phyloP scores from a whole-genome alignment of 2,797 vertebrate genomes.

The Sebastes matsubarae region DNA sequence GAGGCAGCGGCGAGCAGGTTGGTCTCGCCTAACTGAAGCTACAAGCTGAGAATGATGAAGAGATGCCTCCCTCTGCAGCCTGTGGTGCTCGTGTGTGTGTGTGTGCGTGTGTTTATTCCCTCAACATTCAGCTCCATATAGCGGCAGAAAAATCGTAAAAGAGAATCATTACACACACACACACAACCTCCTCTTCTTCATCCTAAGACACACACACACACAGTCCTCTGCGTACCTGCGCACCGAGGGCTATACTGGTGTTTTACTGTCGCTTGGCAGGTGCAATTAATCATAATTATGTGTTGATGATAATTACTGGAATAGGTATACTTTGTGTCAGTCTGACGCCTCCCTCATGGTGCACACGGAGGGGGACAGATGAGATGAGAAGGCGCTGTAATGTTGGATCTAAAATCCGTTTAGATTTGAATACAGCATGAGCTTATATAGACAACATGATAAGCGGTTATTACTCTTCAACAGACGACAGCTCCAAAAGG shows the following conservation, averaged over 20 bases:
- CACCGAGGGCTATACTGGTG: neutral
- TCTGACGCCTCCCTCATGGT: constrained; percentile 6
- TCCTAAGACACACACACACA: neutral
- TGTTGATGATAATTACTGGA: constrained; percentile 38
- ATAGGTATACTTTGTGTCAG: constrained; percentile 28
- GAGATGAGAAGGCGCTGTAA: neutral
- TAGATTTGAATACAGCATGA: neutral
- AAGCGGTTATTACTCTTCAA: neutral
- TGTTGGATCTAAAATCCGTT: neutral
- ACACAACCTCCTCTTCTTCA: neutral
- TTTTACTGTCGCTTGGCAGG: constrained; percentile 18
- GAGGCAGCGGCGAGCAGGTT: constrained; percentile 21
- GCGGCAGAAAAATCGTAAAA: constrained; percentile 17
- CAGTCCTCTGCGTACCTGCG: neutral
- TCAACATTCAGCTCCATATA: constrained; percentile 15
- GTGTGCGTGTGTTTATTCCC: neutral
- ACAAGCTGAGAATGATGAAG: constrained; percentile 44
- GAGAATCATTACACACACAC: constrained; percentile 5
- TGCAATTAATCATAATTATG: constrained; percentile 51
- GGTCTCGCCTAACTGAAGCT: constrained; percentile 27
- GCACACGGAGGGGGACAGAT: neutral
- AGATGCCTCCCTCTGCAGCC: constrained; percentile 33
- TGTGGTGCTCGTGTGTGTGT: neutral
- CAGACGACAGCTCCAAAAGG: neutral
- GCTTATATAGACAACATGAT: neutral